Evolutionary conservation across 2,113 vertebrate species (phyloP).

Genomic region (Phainopepla nitens): DNA sequence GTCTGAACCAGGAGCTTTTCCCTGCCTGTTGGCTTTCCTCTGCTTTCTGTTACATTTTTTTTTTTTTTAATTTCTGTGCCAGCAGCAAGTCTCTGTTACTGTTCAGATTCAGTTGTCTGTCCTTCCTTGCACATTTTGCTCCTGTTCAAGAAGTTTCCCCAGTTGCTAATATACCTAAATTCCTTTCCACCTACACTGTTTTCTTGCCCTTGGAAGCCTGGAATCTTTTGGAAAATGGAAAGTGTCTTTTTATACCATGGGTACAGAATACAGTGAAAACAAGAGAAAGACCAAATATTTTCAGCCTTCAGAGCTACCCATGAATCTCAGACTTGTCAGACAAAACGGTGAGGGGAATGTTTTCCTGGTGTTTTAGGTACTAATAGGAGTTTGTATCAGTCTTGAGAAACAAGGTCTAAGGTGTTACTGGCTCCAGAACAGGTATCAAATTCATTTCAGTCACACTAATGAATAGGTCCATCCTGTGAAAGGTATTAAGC

Average conservation of each 20-base stretch:
- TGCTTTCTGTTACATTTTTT: neutral
- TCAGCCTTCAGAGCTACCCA: neutral
- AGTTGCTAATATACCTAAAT: neutral
- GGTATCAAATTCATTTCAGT: neutral
- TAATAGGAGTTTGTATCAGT: neutral
- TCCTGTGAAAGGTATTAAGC: neutral
- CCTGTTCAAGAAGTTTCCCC: neutral
- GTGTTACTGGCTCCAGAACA: neutral
- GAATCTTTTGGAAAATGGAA: neutral
- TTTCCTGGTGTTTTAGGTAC: neutral
- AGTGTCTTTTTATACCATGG: neutral
- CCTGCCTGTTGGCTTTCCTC: neutral
- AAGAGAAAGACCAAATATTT: neutral
- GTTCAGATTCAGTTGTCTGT: neutral
- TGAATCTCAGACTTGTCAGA: neutral
- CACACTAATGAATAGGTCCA: neutral
- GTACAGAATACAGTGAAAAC: neutral
- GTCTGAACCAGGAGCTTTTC: neutral
- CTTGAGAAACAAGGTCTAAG: neutral
- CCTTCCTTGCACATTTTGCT: neutral
- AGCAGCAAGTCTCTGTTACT: neutral
- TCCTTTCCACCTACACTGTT: neutral
- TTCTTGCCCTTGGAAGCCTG: neutral
- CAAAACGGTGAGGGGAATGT: neutral
- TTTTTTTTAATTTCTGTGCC: neutral